These are phyloP conservation scores for Orthonevra nobilis DNA, from an alignment of 2,888 invertebrate species.

Conservation along the genomic window DNA sequence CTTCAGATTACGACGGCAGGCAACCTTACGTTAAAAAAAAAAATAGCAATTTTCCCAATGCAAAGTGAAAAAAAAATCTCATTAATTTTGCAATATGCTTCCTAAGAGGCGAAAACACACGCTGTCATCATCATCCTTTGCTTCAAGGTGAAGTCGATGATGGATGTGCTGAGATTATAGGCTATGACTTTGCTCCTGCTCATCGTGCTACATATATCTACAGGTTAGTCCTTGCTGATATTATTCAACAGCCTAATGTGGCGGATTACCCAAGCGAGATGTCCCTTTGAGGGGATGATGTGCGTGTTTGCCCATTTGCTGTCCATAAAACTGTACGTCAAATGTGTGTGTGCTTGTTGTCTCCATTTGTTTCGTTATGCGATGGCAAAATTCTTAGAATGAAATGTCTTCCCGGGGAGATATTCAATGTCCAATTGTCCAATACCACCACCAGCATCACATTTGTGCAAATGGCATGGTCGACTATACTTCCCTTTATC, in stretches of 20 bases:
- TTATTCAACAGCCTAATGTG: slow-evolving; percentile 52
- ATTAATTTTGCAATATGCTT: slow-evolving; percentile 55
- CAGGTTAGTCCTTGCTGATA: no score
- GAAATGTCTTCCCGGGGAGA: slow-evolving; percentile 10
- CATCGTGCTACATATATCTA: no score
- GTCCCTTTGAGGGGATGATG: slow-evolving; percentile 23
- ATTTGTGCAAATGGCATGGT: slow-evolving; percentile 38
- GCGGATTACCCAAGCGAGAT: slow-evolving; percentile 22
- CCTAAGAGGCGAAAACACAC: slow-evolving; percentile 39
- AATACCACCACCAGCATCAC: no score
- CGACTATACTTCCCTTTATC: slow-evolving; percentile 25
- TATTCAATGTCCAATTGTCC: slow-evolving; percentile 38
- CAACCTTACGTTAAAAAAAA: no score
- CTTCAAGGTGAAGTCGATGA: slow-evolving; percentile 52
- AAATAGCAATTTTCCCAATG: no score
- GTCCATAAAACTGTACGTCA: background rate
- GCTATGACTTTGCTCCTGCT: no score
- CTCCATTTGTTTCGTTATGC: slow-evolving; percentile 6
- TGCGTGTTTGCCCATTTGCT: slow-evolving; percentile 12
- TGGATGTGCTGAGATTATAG: slow-evolving; percentile 20
- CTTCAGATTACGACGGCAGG: no score
- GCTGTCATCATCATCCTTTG: slow-evolving; percentile 32
- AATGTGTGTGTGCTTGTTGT: background rate
- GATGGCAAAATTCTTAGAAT: slow-evolving; percentile 13
- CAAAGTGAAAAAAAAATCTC: slow-evolving; percentile 1